Conservation (phyloP, 1,140 invertebrate genomes). For the Drosophila novamexicana region DNA sequence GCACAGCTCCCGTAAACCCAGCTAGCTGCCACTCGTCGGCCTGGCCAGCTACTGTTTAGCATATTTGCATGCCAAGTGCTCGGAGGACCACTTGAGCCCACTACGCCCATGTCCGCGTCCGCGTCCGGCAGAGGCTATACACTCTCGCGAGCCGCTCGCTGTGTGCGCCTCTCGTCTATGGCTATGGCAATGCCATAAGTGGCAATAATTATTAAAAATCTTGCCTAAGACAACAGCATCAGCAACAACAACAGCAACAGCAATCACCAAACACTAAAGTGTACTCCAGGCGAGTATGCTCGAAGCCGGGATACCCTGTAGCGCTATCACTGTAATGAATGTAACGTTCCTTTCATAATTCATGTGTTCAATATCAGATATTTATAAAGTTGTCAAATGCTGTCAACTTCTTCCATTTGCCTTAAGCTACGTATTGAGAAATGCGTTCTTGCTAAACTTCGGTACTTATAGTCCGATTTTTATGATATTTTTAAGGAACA, state of each 20-base stretch:
- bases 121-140: slow-evolving; percentile 4
- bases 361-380: too few species aligned
- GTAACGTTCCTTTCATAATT: too few species aligned
- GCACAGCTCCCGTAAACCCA: neutral
- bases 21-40: slow-evolving; percentile 16
- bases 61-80: slow-evolving; percentile 82
- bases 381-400: too few species aligned
- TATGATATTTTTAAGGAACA: too few species aligned
- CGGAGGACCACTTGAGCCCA: slow-evolving; percentile 62
- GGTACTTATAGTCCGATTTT: too few species aligned
- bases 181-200: slow-evolving; percentile 66
- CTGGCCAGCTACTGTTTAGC: slow-evolving; percentile 77
- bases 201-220: slow-evolving; percentile 84
- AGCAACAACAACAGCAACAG: slow-evolving; percentile 23
- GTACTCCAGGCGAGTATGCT: neutral
- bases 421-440: too few species aligned
- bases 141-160: neutral
- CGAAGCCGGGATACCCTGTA: slow-evolving; percentile 1
- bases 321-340: too few species aligned
- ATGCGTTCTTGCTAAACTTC: too few species aligned
- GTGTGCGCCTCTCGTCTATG: neutral
- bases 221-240: slow-evolving; percentile 75
- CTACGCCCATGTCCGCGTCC: slow-evolving; percentile 51
- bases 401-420: neutral
- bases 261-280: slow-evolving; percentile 44